Percentiles rank a stretch among this genome's conserved stretches.
phyloP scores from a whole-genome alignment of 2,113 vertebrate species.

The Piprites chloris region DNA sequence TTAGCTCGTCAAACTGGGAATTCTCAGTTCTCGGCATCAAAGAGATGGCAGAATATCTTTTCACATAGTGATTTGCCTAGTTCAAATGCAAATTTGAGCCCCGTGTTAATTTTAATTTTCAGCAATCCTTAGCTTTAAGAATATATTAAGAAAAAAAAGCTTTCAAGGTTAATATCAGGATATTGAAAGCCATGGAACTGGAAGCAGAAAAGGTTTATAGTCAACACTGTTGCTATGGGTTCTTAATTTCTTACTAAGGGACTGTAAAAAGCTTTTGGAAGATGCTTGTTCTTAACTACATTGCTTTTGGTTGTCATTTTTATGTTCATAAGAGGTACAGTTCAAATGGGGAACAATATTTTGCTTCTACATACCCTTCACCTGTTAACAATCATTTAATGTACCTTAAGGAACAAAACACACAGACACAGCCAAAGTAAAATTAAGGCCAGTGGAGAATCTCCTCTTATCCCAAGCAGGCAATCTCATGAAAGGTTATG shows the following conservation, averaged over 20 bases:
- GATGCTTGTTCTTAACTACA: not conserved
- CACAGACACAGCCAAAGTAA: not conserved
- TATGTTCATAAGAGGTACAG: not conserved
- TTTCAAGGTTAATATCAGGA: slow-evolving; percentile 30
- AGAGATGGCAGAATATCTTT: slow-evolving; percentile 12
- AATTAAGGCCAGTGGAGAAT: not conserved
- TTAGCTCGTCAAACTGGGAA: slow-evolving; percentile 25
- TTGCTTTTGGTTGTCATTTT: not conserved
- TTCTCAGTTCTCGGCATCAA: slow-evolving; percentile 27
- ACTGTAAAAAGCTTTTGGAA: not conserved
- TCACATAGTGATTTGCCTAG: not conserved
- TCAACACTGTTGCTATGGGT: not conserved
- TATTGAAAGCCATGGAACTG: not conserved
- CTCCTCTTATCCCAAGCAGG: not conserved
- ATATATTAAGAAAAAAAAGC: not conserved
- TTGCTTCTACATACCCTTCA: not conserved
- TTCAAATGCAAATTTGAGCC: slow-evolving; percentile 48
- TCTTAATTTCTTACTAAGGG: not conserved
- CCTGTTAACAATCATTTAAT: not conserved
- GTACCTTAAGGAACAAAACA: not conserved
- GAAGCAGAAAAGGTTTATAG: not conserved
- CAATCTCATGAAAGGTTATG: not conserved
- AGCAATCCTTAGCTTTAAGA: slow-evolving; percentile 45
- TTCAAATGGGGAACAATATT: not conserved
- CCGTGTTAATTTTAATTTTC: slow-evolving; percentile 41